Evolutionary conservation across 2,797 vertebrate genomes (phyloP).

Genomic region (Epinephelus coioides): DNA sequence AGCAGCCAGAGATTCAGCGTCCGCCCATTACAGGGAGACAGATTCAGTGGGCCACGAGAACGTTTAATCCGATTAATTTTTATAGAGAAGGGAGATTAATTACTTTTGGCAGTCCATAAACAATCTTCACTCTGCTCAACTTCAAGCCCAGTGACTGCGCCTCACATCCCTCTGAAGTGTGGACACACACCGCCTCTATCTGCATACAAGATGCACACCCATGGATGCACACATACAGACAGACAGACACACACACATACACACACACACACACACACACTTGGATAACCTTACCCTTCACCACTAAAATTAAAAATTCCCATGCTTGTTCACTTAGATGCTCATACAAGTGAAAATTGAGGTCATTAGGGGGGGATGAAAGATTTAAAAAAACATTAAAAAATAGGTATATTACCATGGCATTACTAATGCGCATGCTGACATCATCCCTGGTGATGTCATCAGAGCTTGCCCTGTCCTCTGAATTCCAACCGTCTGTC

Average conservation of each 20-base stretch:
- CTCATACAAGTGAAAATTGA: slow-evolving; percentile 38
- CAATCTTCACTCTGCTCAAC: slow-evolving; percentile 80
- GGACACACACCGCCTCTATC: slow-evolving; percentile 31
- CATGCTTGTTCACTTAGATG: slow-evolving; percentile 27
- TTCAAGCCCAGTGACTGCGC: slow-evolving; percentile 72
- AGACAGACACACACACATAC: slow-evolving; percentile 10
- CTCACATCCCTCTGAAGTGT: slow-evolving; percentile 55
- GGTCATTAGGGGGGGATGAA: slow-evolving; percentile 35
- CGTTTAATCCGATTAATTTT: slow-evolving; percentile 84
- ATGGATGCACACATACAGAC: slow-evolving; percentile 31
- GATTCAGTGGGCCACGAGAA: slow-evolving; percentile 75
- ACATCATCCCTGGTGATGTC: slow-evolving; percentile 24
- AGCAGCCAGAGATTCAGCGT: slow-evolving; percentile 43
- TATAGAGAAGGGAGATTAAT: slow-evolving; percentile 82
- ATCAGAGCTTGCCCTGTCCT: slow-evolving; percentile 16
- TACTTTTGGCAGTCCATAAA: slow-evolving; percentile 85
- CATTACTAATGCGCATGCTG: slow-evolving; percentile 17
- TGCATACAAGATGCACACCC: slow-evolving; percentile 38
- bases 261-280: slow-evolving; percentile 18
- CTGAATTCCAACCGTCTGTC: neutral
- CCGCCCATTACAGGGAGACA: slow-evolving; percentile 60
- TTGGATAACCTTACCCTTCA: slow-evolving; percentile 19
- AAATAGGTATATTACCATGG: slow-evolving; percentile 1
- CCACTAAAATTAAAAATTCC: slow-evolving; percentile 18
- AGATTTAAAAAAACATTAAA: neutral